Evolutionary conservation across 2,797 vertebrate genomes (phyloP), one percentile per base, ranked within the genome.

Genomic region (Spatula clypeata): DNA sequence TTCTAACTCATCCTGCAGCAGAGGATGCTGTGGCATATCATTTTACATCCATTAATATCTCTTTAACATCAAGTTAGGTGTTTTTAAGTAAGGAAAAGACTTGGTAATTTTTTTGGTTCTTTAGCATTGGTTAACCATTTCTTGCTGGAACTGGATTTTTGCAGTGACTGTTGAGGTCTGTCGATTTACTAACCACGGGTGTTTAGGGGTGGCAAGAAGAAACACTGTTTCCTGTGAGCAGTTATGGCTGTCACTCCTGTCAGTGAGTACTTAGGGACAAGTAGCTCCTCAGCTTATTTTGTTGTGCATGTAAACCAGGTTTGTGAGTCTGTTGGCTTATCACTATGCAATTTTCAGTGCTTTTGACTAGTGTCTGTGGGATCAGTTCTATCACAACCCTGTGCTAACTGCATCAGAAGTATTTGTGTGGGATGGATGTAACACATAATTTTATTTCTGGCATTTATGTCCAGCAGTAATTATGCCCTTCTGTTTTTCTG

Each of bases 181-280:
- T 32, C 0, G 0, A 54, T 85, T 14, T 42, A 40, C 4, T 44
- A 60, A 24, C 9, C 13, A 16, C 9, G 12, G 29, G 4, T 57
- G 13, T 58, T 80, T 7, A 72, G 19, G 6, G 2, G 32, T 9
- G 18, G 31, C 42, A 47, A 32, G n/a, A 70, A 87, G 7, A 10
- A 79, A 11, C 24, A 23, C 2, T 1, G 16, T 40, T 66, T 58
- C 19, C 21, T 94, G 55, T 34, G 24, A 75, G 62, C 16, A 26
- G 3, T 69, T 79, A 57, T 13, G 82, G 13, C 17, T 70, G 1
- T 81, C 17, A n/a, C 16, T 62, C 16, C 61, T 42, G 31, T 45
- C 32, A 60, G 26, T 81, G 53, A 94, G 31, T 67, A 75, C 32
- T 86, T 71, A 76, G 24, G 31, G 32, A 77, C 13, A 67, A 36